phyloP scores from a whole-genome alignment of 2,888 invertebrate genomes.

The Nowickia ferox region DNA sequence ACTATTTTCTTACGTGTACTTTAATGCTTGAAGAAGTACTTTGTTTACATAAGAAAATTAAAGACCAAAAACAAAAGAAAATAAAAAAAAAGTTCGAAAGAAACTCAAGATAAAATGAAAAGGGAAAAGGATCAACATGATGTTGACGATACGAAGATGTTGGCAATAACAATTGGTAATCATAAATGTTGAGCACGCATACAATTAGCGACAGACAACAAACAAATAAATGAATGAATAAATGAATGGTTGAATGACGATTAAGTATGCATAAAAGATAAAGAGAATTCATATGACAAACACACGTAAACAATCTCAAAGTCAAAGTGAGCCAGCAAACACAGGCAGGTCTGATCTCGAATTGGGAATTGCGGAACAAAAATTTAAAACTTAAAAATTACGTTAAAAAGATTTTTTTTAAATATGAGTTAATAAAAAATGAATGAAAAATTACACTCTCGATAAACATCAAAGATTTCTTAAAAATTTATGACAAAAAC shows the following conservation, averaged over 20 bases:
- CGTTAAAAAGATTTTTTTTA: too few relatives aligned
- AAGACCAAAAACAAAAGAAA: not conserved
- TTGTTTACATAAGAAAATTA: constrained; percentile 20
- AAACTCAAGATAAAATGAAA: constrained; percentile 11
- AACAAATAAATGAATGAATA: constrained; percentile 41
- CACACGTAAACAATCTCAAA: not conserved
- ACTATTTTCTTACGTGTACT: not conserved
- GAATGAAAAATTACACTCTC: too few relatives aligned
- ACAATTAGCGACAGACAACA: constrained; percentile 71
- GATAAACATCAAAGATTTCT: too few relatives aligned
- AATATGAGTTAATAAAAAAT: too few relatives aligned
- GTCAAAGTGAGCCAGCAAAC: not conserved
- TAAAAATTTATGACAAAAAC: too few relatives aligned
- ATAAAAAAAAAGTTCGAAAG: not conserved
- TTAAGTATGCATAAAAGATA: constrained; percentile 48
- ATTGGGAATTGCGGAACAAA: too few relatives aligned
- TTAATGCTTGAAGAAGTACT: too few relatives aligned
- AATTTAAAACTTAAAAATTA: too few relatives aligned
- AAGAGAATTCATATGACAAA: constrained; percentile 8
- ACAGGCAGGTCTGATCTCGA: too few relatives aligned
- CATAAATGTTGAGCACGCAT: constrained; percentile 73
- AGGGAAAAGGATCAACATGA: constrained; percentile 10
- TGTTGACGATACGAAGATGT: not conserved
- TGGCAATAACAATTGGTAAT: constrained; percentile 52
- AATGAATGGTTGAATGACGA: constrained; percentile 28